phyloP scores from a whole-genome alignment of 2,113 vertebrate species.

The Ginglymostoma cirratum region DNA sequence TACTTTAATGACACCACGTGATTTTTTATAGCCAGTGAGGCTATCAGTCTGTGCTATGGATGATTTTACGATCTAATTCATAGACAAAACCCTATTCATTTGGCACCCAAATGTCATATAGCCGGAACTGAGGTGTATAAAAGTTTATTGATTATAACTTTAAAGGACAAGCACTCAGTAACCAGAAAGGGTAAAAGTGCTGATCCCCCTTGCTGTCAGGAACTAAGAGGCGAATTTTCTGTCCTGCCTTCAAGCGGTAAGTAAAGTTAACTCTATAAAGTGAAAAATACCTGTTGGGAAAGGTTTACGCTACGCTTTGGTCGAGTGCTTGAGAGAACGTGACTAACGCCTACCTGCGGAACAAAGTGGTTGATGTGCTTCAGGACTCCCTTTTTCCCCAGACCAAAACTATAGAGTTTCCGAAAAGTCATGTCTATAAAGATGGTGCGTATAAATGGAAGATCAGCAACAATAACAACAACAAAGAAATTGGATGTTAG shows the following conservation, averaged over 20 bases:
- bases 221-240: slow-evolving; percentile 58
- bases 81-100: slow-evolving; percentile 99
- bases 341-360: slow-evolving; percentile 35
- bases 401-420: neutral
- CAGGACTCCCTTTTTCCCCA: neutral
- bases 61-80: slow-evolving; percentile 99
- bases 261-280: slow-evolving; percentile 57
- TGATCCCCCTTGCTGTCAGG: slow-evolving; percentile 70
- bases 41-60: slow-evolving; percentile 96
- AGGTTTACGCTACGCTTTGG: slow-evolving; percentile 34
- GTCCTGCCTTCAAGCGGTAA: slow-evolving; percentile 62
- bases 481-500: slow-evolving; percentile 14
- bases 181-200: slow-evolving; percentile 65
- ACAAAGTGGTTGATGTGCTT: slow-evolving; percentile 27
- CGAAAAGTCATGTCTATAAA: neutral
- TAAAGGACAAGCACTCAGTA: slow-evolving; percentile 72
- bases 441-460: neutral
- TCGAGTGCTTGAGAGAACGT: slow-evolving; percentile 16
- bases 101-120: slow-evolving; percentile 95
- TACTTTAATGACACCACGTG: slow-evolving; percentile 99
- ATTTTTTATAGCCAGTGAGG: slow-evolving; percentile 99
- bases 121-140: slow-evolving; percentile 91
- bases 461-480: neutral
- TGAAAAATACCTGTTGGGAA: slow-evolving; percentile 51
- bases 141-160: slow-evolving; percentile 91